Conservation (phyloP, 1,140 invertebrate species). For the Drosophila bifasciata region DNA sequence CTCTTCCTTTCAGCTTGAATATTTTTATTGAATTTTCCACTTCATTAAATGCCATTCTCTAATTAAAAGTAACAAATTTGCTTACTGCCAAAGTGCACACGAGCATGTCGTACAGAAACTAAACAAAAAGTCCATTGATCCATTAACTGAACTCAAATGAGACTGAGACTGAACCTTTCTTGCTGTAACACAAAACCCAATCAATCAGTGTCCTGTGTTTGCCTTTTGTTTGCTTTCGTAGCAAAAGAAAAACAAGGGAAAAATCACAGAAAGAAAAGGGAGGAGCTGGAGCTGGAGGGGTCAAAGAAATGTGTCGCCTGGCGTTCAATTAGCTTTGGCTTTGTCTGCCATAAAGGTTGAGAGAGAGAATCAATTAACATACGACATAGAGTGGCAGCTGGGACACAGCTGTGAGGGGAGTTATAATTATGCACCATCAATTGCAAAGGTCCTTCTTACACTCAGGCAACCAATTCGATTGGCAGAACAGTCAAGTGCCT, state of each 20-base stretch:
- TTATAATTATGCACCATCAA: constrained; percentile 7
- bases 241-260: not conserved
- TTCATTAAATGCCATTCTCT: constrained; percentile 5
- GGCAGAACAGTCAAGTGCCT: not conserved
- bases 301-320: constrained; percentile 37
- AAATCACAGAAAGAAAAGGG: not conserved
- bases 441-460: constrained; percentile 1
- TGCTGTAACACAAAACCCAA: constrained; percentile 49
- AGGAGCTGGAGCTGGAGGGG: no score
- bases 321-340: constrained; percentile 42
- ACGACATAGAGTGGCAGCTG: not conserved
- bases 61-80: no score
- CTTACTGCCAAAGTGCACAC: constrained; percentile 33
- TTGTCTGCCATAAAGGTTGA: constrained; percentile 35
- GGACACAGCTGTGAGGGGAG: no score
- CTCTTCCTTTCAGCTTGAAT: not conserved
- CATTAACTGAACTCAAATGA: constrained; percentile 35
- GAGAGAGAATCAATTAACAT: constrained; percentile 36
- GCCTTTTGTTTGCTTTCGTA: constrained; percentile 35
- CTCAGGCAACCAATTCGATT: no score
- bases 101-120: constrained; percentile 19
- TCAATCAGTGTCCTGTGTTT: constrained; percentile 49
- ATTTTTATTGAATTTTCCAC: constrained; percentile 2
- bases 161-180: no score
- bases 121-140: constrained; percentile 43